Conservation (phyloP, 1,140 invertebrate genomes). For the Harlomillsia oculata region DNA sequence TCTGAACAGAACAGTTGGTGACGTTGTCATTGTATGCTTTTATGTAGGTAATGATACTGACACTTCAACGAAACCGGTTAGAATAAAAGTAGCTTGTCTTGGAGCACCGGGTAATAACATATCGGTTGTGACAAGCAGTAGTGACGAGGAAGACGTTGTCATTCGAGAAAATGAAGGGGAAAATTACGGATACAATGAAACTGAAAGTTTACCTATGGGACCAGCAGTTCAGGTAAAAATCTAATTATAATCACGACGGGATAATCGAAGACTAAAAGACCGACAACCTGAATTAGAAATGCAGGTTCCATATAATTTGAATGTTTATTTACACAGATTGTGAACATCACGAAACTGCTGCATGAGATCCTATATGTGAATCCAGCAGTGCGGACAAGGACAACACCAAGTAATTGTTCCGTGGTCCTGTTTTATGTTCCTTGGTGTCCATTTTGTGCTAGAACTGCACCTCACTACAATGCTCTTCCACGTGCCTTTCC, state of each 20-base stretch:
- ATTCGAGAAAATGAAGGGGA: neutral
- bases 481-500: slow-evolving; percentile 71
- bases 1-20: too few species aligned
- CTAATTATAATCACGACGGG: slow-evolving; percentile 1
- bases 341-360: slow-evolving; percentile 47
- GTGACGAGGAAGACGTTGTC: neutral
- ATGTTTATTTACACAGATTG: slow-evolving; percentile 35
- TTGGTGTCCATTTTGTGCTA: slow-evolving; percentile 79
- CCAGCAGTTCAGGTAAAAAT: neutral
- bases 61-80: neutral
- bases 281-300: too few species aligned
- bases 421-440: slow-evolving; percentile 80
- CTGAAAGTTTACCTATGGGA: too few species aligned
- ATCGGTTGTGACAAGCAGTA: neutral
- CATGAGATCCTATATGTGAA: slow-evolving; percentile 46
- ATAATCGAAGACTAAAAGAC: too few species aligned
- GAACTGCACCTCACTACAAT: slow-evolving; percentile 81
- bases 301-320: too few species aligned
- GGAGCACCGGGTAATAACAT: neutral
- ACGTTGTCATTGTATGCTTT: too few species aligned
- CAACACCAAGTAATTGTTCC: slow-evolving; percentile 57
- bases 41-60: neutral
- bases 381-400: slow-evolving; percentile 44
- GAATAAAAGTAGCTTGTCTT: neutral
- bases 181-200: neutral